These are phyloP conservation scores for Clivina fossor DNA, from an alignment of 2,888 invertebrate species.

Conservation along the genomic window DNA sequence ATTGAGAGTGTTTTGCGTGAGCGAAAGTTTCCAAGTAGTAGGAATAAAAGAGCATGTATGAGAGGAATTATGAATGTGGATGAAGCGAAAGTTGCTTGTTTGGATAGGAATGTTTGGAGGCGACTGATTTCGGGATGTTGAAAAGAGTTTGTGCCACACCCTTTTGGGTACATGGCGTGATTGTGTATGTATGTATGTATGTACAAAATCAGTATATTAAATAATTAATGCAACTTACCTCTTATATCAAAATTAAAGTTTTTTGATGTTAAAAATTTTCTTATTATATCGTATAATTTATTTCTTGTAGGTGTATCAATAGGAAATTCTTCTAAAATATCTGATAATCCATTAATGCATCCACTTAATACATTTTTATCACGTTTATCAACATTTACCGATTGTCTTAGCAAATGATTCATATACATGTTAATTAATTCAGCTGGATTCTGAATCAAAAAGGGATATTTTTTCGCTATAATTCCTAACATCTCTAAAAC, in stretches of 20 bases:
- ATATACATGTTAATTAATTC: slow-evolving; percentile 40
- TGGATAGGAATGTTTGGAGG: too few relatives aligned
- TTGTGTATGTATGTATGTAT: too few relatives aligned
- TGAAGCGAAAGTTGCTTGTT: too few relatives aligned
- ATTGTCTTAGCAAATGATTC: slow-evolving; percentile 41
- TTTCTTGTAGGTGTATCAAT: slow-evolving; percentile 37
- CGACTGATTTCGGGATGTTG: too few relatives aligned
- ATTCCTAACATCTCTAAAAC: slow-evolving; percentile 44
- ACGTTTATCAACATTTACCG: slow-evolving; percentile 37
- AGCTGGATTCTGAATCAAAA: slow-evolving; percentile 40
- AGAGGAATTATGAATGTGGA: too few relatives aligned
- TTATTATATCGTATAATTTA: slow-evolving; percentile 43
- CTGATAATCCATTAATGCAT: slow-evolving; percentile 44
- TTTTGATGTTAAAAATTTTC: slow-evolving; percentile 39
- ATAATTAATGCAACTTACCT: too few relatives aligned
- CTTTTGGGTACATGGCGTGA: too few relatives aligned
- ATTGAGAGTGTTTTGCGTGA: too few relatives aligned
- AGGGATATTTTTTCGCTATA: slow-evolving; percentile 45
- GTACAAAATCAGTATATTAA: too few relatives aligned
- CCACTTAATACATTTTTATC: slow-evolving; percentile 41
- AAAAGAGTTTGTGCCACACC: too few relatives aligned
- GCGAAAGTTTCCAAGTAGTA: too few relatives aligned
- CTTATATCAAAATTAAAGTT: slow-evolving; percentile 42
- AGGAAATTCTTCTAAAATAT: slow-evolving; percentile 44
- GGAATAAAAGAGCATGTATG: too few relatives aligned